phyloP scores from a whole-genome alignment of 2,113 vertebrate genomes.

The Plotosus lineatus region DNA sequence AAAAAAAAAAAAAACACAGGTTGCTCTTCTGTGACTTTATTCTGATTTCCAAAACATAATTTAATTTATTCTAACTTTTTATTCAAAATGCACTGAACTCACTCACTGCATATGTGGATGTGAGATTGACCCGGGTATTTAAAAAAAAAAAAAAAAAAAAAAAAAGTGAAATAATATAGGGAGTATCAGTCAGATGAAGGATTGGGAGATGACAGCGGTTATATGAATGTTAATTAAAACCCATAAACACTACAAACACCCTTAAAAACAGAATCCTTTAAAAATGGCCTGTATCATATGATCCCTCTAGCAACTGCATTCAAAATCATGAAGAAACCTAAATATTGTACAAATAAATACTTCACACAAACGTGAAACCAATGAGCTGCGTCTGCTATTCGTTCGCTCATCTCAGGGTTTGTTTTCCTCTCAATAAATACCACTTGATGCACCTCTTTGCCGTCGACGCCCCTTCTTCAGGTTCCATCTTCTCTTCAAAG shows the following conservation, averaged over 20 bases:
- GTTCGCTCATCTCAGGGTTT: constrained; percentile 28
- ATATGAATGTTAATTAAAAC: background rate
- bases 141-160: background rate
- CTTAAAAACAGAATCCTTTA: too few species aligned
- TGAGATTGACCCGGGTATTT: background rate
- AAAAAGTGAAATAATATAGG: too few species aligned
- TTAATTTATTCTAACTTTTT: constrained; percentile 61
- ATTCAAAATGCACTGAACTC: constrained; percentile 49
- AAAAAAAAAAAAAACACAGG: too few species aligned
- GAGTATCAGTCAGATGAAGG: background rate
- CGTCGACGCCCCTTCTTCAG: too few species aligned
- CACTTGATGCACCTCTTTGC: constrained; percentile 34
- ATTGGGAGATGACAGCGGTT: background rate
- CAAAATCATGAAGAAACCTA: constrained; percentile 36
- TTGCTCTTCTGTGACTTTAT: constrained; percentile 68
- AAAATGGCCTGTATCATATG: background rate
- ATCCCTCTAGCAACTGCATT: background rate
- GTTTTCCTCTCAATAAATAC: constrained; percentile 36
- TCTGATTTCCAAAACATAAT: constrained; percentile 65
- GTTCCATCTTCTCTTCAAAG: too few species aligned
- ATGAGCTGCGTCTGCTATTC: constrained; percentile 21
- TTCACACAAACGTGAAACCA: constrained; percentile 43
- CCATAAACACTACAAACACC: background rate
- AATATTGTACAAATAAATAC: constrained; percentile 66
- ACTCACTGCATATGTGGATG: constrained; percentile 48